Percentiles rank a stretch among this genome's conserved stretches.
phyloP scores from a whole-genome alignment of 64 coral and sea anemone species.

The Porites australiensis region DNA sequence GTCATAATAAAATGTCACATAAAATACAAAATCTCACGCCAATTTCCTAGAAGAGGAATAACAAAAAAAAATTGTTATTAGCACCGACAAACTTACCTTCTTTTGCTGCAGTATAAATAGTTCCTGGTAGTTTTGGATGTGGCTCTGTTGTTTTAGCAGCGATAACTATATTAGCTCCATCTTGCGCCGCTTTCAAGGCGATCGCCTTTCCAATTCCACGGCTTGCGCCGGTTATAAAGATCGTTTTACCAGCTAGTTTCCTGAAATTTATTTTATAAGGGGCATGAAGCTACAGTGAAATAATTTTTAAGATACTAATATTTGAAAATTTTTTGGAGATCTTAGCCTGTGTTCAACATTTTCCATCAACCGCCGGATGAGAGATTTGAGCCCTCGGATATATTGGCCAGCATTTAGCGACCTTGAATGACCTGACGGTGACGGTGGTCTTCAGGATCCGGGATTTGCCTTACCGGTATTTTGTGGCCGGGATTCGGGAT shows the following conservation, averaged over 20 bases:
- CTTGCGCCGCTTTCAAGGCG: conserved; percentile 92
- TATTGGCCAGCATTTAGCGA: background rate
- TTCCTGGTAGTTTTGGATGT: conserved; percentile 93
- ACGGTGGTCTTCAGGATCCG: no score
- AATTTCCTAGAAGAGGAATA: no score
- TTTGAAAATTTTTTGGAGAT: background rate
- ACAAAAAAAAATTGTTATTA: no score
- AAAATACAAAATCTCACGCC: no score
- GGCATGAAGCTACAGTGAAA: background rate
- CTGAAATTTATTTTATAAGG: conserved; percentile 4
- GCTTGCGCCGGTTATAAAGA: conserved; percentile 96
- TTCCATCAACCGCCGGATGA: background rate
- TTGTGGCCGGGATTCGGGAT: no score
- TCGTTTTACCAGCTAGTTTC: conserved; percentile 90
- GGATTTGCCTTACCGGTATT: no score
- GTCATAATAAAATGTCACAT: no score
- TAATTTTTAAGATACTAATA: background rate
- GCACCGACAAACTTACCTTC: conserved; percentile 63
- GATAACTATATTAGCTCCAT: conserved; percentile 94
- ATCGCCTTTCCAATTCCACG: conserved; percentile 98
- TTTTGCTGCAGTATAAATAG: conserved; percentile 93
- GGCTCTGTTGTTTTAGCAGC: conserved; percentile 88
- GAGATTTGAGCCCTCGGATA: conserved; percentile 6
- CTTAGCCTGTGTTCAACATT: conserved; percentile 89
- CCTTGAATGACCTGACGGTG: no score